Conservation (phyloP, 2,888 invertebrate species). For the Craniophora ligustri region DNA sequence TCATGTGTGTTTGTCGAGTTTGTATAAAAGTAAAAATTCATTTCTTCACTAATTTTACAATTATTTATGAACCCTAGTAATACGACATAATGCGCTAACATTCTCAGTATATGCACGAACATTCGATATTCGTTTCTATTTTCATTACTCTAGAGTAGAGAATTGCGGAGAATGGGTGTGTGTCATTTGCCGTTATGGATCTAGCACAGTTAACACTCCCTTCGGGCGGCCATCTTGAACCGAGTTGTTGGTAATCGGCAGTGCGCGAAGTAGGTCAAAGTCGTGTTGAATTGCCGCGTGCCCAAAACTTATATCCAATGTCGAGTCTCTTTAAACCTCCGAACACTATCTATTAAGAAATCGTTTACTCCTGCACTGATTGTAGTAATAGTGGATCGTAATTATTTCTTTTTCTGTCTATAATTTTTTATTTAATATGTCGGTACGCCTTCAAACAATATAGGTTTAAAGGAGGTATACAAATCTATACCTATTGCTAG, state of each 20-base stretch:
- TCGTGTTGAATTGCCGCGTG: slow-evolving; percentile 69
- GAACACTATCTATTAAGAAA: no score
- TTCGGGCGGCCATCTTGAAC: slow-evolving; percentile 74
- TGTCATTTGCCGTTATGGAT: slow-evolving; percentile 57
- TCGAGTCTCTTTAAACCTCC: slow-evolving; percentile 37
- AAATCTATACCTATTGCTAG: no score
- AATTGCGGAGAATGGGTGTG: slow-evolving; percentile 39
- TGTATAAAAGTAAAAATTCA: neutral
- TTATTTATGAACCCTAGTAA: slow-evolving; percentile 21
- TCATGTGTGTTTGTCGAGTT: neutral
- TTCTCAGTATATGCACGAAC: slow-evolving; percentile 14
- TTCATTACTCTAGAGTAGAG: slow-evolving; percentile 49
- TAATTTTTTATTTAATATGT: no score
- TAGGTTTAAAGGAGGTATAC: no score
- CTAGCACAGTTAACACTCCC: slow-evolving; percentile 66
- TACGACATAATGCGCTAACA: slow-evolving; percentile 42
- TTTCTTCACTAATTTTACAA: slow-evolving; percentile 6
- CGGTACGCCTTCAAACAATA: no score
- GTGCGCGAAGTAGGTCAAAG: slow-evolving; percentile 79
- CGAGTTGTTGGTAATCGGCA: slow-evolving; percentile 65
- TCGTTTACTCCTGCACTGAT: no score
- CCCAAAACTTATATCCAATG: slow-evolving; percentile 63
- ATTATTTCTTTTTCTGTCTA: slow-evolving; percentile 19
- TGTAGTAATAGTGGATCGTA: slow-evolving; percentile 2
- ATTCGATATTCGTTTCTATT: slow-evolving; percentile 44